Evolutionary conservation across 1,140 invertebrate species (phyloP), one percentile per base, ranked within the genome.

Genomic region (Calycopis cecrops): DNA sequence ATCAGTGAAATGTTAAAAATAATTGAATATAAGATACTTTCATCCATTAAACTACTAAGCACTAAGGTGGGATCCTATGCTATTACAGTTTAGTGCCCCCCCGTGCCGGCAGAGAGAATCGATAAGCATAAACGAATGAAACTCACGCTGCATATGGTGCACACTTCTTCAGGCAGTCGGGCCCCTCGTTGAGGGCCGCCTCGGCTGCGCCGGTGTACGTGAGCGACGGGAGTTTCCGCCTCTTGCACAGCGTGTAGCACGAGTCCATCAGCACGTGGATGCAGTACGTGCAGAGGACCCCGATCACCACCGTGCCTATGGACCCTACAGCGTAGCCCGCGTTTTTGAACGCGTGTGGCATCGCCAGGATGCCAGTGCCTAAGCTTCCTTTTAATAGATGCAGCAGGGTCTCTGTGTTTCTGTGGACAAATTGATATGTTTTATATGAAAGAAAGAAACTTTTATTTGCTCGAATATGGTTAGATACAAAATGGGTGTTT

Each of bases 281-380:
- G 71, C 92, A 93, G 76, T 93, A 93, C 50, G 92, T 92, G 76
- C 92, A 92, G 14, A 93, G 78, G 9, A 91, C 65, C 10, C 92
- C 92, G 59, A 93, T 91, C 2, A 92, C 59, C 9, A 92, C 65
- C 0, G 91, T 90, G 3, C 89, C 90, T 1, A 92, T 72, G 4
- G 89, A 68, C 8, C 92, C 92, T 59, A 91, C 91, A 48, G 90
- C 76, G 60, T 93, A 88, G n/a, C 94, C 94, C 4, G 92, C 88
- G 68, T 93, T 90, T 53, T 90, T 90, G 62, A 94, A 91, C 12
- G 93, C 93, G 66, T 91, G 88, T 28, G 93, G 93, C 91, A 94
- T 93, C 7, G 93, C 94, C 56, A 94, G 76, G 55, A 94, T 92
- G 6, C 93, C 93, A 1, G 93, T 94, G 11, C 93, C 93, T 52